phyloP scores from a whole-genome alignment of 2,888 invertebrate species.

The Drosophila robusta region DNA sequence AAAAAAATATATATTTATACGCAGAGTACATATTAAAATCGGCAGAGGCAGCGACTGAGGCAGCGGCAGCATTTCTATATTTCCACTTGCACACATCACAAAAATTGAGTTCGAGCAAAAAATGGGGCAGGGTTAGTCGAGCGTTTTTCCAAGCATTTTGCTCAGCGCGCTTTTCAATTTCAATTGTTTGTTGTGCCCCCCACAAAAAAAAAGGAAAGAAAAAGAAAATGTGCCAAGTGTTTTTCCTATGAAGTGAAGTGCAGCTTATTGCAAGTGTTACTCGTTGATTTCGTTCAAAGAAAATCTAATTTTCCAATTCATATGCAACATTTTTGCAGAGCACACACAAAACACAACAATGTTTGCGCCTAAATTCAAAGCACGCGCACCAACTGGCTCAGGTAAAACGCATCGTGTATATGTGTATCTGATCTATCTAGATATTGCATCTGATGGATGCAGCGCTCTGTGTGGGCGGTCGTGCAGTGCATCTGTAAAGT shows the following conservation, averaged over 20 bases:
- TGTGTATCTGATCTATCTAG: slow-evolving; percentile 2
- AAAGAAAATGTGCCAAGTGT: slow-evolving; percentile 13
- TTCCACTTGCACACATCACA: slow-evolving; percentile 53
- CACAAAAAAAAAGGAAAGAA: background rate
- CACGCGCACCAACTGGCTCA: slow-evolving; percentile 87
- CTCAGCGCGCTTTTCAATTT: slow-evolving; percentile 13
- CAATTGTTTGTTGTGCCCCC: slow-evolving; percentile 20
- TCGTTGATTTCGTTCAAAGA: background rate
- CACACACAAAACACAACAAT: slow-evolving; percentile 86
- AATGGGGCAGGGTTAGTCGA: slow-evolving; percentile 86
- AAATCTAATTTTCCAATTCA: slow-evolving; percentile 11
- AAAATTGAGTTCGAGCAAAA: slow-evolving; percentile 47
- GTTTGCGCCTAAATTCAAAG: slow-evolving; percentile 93
- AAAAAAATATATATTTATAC: slow-evolving; percentile 36
- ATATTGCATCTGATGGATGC: slow-evolving; percentile 42
- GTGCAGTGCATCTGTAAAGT: slow-evolving; percentile 7
- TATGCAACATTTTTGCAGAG: slow-evolving; percentile 59
- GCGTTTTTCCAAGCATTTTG: slow-evolving; percentile 36
- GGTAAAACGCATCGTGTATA: slow-evolving; percentile 68
- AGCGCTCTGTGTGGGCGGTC: slow-evolving; percentile 22
- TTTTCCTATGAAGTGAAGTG: slow-evolving; percentile 40
- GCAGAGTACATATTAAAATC: slow-evolving; percentile 35
- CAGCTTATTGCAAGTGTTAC: slow-evolving; percentile 23
- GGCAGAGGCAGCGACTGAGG: slow-evolving; percentile 37
- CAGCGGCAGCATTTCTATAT: slow-evolving; percentile 53